Conservation (phyloP, 2,113 vertebrate species). For the Dromas ardeola region DNA sequence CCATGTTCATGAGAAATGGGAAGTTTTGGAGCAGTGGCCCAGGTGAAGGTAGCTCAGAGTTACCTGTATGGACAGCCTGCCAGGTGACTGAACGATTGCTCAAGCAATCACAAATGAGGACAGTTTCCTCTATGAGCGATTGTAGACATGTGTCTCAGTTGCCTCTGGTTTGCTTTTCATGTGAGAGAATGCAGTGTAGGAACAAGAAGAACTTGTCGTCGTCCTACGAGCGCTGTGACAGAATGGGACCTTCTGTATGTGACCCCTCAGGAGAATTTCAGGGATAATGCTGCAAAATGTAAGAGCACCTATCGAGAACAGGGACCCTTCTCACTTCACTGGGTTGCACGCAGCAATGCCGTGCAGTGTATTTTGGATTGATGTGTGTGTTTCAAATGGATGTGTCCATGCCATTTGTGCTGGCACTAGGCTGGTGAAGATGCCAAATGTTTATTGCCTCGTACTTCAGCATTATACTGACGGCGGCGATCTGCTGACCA, state of each 20-base stretch:
- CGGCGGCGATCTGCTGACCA: not conserved
- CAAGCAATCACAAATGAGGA: not conserved
- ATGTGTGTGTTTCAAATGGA: not conserved
- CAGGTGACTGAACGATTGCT: not conserved
- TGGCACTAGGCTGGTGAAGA: not conserved
- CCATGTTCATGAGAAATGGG: not conserved
- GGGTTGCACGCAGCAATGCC: not conserved
- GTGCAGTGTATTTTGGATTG: not conserved
- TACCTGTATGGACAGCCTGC: not conserved
- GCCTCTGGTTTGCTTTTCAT: not conserved
- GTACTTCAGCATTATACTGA: not conserved
- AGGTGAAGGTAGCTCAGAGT: not conserved
- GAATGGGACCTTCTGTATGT: not conserved
- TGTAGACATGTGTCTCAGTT: not conserved
- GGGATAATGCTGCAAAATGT: not conserved
- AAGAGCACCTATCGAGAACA: not conserved
- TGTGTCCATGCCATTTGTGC: not conserved
- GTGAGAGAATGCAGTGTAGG: not conserved
- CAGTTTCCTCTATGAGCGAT: not conserved
- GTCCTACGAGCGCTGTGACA: fast-evolving
- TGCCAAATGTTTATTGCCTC: not conserved
- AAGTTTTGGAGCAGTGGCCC: not conserved
- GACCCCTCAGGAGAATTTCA: not conserved
- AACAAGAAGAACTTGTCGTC: not conserved
- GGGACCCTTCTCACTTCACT: not conserved